Percentiles rank a stretch among this genome's conserved stretches.
Evolutionary conservation across 2,113 vertebrate genomes (phyloP).

Genomic region (Montifringilla adamsi): DNA sequence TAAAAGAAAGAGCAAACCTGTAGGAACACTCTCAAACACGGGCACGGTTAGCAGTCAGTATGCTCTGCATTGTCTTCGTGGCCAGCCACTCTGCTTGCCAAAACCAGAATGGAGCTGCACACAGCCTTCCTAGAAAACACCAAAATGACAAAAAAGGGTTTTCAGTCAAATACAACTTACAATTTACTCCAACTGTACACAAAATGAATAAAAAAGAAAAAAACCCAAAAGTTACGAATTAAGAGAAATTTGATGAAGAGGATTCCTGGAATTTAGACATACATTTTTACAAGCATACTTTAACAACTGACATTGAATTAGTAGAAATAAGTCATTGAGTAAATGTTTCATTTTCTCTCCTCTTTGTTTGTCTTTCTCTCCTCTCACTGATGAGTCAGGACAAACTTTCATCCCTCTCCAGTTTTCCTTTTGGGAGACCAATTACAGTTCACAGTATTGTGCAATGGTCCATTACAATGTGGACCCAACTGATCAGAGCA

Average conservation of each 20-base stretch:
- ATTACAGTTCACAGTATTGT: background rate
- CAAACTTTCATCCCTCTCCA: background rate
- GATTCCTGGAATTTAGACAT: background rate
- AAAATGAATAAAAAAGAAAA: background rate
- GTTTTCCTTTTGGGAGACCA: background rate
- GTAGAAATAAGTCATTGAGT: background rate
- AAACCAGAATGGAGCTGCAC: background rate
- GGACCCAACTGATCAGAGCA: background rate
- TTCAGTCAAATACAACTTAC: background rate
- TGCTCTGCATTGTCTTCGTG: background rate
- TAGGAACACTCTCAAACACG: background rate
- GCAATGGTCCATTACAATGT: background rate
- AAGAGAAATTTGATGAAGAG: background rate
- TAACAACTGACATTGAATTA: background rate
- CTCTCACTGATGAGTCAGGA: background rate
- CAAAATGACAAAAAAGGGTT: background rate
- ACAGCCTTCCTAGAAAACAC: constrained; percentile 52
- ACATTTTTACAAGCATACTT: background rate
- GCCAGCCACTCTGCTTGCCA: background rate
- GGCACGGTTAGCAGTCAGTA: background rate
- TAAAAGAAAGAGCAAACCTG: constrained; percentile 34
- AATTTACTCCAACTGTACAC: background rate
- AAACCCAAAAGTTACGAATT: background rate
- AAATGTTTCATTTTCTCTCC: background rate
- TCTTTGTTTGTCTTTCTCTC: background rate